phyloP scores from a whole-genome alignment of 2,113 vertebrate species.

The Recurvirostra avosetta region DNA sequence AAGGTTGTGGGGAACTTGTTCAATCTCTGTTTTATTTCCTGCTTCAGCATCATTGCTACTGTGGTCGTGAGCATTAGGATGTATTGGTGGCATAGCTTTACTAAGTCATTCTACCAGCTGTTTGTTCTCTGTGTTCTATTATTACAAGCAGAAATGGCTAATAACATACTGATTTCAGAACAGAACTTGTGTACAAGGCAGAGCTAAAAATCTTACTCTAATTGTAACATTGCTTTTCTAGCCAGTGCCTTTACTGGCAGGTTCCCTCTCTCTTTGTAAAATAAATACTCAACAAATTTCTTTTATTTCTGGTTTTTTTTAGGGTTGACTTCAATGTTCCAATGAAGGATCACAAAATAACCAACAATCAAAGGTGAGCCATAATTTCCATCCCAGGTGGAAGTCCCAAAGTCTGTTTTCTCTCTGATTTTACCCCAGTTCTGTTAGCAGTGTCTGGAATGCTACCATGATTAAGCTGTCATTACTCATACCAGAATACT shows the following conservation, averaged over 20 bases:
- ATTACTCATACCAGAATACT: neutral
- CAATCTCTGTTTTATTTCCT: neutral
- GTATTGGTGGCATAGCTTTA: neutral
- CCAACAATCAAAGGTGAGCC: constrained; percentile 96
- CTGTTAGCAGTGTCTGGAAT: neutral
- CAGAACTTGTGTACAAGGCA: neutral
- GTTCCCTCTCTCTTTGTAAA: neutral
- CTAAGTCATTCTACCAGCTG: neutral
- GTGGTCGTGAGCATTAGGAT: neutral
- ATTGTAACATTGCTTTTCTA: neutral
- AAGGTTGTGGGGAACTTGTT: neutral
- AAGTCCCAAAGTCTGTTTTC: neutral
- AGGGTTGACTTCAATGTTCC: constrained; percentile 99
- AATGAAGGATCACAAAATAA: constrained; percentile 97
- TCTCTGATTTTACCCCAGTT: neutral
- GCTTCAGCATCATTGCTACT: neutral
- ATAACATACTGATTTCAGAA: neutral
- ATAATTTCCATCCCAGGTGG: neutral
- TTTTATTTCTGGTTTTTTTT: neutral
- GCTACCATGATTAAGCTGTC: neutral
- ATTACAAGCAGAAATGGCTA: neutral
- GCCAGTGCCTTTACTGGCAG: neutral
- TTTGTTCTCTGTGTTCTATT: neutral
- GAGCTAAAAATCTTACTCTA: neutral
- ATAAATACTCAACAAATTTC: no score